Evolutionary conservation across 2,888 invertebrate species (phyloP), one percentile per base, ranked within the genome.

Genomic region (Drosophila barbarae): DNA sequence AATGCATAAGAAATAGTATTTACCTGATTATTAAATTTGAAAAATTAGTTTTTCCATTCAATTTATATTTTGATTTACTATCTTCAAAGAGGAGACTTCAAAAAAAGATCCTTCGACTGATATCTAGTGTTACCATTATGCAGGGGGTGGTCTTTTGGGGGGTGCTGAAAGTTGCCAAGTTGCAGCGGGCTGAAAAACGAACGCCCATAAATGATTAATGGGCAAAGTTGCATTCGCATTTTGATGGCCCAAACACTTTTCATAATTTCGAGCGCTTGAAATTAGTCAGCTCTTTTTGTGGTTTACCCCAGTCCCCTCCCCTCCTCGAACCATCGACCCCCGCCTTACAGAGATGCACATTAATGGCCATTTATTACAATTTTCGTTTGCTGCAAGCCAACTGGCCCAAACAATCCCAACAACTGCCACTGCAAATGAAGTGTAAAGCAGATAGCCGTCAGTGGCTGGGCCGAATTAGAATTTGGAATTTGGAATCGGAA

Each of bases 151-250:
- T 9, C 3, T 3, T 6, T 23, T 10, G 41, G 9, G 23, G 26
- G 26, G 30, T 10, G 51, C 42, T 50, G 42, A 68, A 58, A 71
- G 65, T 70, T 59, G 72, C 49, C 49, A 65, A 65, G 65, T 70
- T 66, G 72, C 44, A 44, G 41, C 23, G 46, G 30, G 21, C 60
- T 64, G 57, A 60, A 67, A 60, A 67, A 71, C 67, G 68, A 71
- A 68, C 59, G 68, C 73, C 84, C 77, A 85, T 78, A 83, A 86
- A 84, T 84, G 84, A 86, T 84, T 81, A 86, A 84, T 86, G 86
- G 69, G 39, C 54, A 69, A 75, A 80, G 77, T 84, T 82, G 70
- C 56, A 68, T 64, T 69, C 52, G 46, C 47, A 69, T 60, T 61
- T 50, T 58, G 70, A 84, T 76, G 72, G 70, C 39, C 63, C 69